Percentiles rank a stretch among this genome's conserved stretches.
These are phyloP conservation scores for Sesamia nonagrioides DNA, from an alignment of 1,140 invertebrate genomes.

Conservation along the genomic window DNA sequence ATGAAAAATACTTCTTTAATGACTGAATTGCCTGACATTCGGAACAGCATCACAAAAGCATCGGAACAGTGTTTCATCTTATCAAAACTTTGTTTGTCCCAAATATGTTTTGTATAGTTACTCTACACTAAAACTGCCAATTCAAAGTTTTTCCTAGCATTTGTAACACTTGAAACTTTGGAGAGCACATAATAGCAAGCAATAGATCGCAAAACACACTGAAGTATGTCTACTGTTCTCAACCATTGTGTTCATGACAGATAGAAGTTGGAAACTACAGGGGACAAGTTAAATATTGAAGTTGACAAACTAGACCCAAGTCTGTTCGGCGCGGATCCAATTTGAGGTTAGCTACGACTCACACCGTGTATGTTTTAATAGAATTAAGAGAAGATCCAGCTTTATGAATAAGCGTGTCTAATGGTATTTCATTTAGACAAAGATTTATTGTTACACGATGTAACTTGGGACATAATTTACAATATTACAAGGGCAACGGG, in stretches of 20 bases:
- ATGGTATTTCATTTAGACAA: slow-evolving; percentile 28
- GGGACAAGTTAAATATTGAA: slow-evolving; percentile 72
- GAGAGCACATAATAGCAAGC: slow-evolving; percentile 51
- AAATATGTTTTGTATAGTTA: background rate
- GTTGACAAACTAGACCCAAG: slow-evolving; percentile 68
- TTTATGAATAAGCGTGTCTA: slow-evolving; percentile 34
- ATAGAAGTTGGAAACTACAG: slow-evolving; percentile 64
- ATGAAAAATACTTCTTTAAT: slow-evolving; percentile 3
- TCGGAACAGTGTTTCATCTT: background rate
- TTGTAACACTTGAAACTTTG: slow-evolving; percentile 50
- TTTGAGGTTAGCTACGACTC: slow-evolving; percentile 55
- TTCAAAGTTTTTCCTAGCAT: slow-evolving; percentile 50
- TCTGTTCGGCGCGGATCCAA: slow-evolving; percentile 57
- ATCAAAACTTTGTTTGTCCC: background rate
- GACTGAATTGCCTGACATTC: background rate
- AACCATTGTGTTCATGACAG: slow-evolving; percentile 65
- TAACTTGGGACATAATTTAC: slow-evolving; percentile 35
- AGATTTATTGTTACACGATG: slow-evolving; percentile 33
- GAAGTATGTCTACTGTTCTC: slow-evolving; percentile 52
- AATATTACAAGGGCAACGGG: slow-evolving; percentile 51
- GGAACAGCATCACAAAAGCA: background rate
- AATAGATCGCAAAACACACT: slow-evolving; percentile 52
- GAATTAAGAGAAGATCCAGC: slow-evolving; percentile 48
- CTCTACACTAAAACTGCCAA: slow-evolving; percentile 33
- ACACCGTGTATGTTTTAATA: slow-evolving; percentile 50